Evolutionary conservation across 2,113 vertebrate species (phyloP), one percentile per base, ranked within the genome.

Genomic region (Marmota flaviventris): DNA sequence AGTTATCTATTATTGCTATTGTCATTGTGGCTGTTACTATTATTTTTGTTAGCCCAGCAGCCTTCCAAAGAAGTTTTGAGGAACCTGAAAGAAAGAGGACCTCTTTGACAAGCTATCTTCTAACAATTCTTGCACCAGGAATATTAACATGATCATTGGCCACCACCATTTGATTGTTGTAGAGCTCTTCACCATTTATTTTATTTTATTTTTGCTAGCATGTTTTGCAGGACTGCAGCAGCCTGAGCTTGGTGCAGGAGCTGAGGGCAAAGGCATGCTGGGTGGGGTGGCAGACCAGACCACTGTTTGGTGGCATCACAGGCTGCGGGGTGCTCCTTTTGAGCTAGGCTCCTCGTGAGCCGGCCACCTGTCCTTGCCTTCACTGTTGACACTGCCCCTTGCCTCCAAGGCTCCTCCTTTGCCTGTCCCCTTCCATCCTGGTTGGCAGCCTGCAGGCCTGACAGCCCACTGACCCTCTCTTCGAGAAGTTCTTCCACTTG

Each of bases 351-450:
- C 48, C 48, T 51, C 48, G 42, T 6, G 39, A 11, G 58, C 6
- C 1, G 4, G 32, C 1, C 1, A 37, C 13, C 3, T 73, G 6
- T 39, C n/a, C 39, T 63, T n/a, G 56, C 32, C 61, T 14, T 70
- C 65, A 34, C 63, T 8, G 0, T 70, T 73, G 22, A 72, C 4
- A 3, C 0, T 1, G 18, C 29, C 65, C 65, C 27, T 77, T 88
- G 65, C 65, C 6, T 39, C n/a, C 8, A 42, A 99, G 99, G 98
- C 34, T 99, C 58, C 98, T 99, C 45, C 92, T 99, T 0, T 69
- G 98, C 63, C 98, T 99, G 48, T 99, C 99, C 9, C 98, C 99
- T 0, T 94, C 95, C 0, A 0, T 99, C 2, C 98, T 99, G 8
- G 13, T 99, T 5, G 3, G 90, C 51, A 91, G 97, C 0, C n/a